Evolutionary conservation across 2,888 invertebrate species (phyloP), one percentile per base, ranked within the genome.

Genomic region (Pecten maximus): DNA sequence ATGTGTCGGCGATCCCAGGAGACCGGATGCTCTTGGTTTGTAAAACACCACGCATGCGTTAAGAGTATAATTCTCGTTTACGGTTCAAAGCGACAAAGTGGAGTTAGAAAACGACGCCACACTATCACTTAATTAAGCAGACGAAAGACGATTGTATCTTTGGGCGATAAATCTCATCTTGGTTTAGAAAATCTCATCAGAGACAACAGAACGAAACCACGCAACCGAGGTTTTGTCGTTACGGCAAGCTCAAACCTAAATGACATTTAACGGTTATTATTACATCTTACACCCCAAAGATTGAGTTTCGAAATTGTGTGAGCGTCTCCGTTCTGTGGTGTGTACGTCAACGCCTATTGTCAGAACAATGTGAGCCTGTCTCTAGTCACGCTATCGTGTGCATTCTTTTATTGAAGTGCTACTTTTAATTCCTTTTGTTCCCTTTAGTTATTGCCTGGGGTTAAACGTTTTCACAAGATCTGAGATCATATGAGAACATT

Each of bases 101-200:
- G 1, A 74, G 35, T 35, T 8, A 35, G 74, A 35, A 74, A 35
- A 23, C 74, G 35, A 35, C 35, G 28, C 23, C 54, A 54, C 28
- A 74, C 74, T 35, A 74, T 23, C 74, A 35, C 74, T 74, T 35
- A 35, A 74, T 74, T 74, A 35, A 74, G 35, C 74, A 74, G 74
- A 74, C 74, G 35, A 74, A 12, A 74, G 74, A 35, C 74, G 35
- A 74, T 74, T 74, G 74, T 74, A 74, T 74, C 74, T 74, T 74
- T 35, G 74, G 74, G 74, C 74, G 35, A 23, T 74, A 74, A 74
- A 74, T 35, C 35, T 28, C 35, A 74, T 74, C 8, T 54, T n/a
- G n/a, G 54, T n/a, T n/a, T 54, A n/a, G n/a, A 74, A 74, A 74
- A 35, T 74, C 35, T 74, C 74, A 74, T 74, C 74, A 74, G 35